Conservation (phyloP, 1,140 invertebrate species). For the Drosophila ercepeae region DNA sequence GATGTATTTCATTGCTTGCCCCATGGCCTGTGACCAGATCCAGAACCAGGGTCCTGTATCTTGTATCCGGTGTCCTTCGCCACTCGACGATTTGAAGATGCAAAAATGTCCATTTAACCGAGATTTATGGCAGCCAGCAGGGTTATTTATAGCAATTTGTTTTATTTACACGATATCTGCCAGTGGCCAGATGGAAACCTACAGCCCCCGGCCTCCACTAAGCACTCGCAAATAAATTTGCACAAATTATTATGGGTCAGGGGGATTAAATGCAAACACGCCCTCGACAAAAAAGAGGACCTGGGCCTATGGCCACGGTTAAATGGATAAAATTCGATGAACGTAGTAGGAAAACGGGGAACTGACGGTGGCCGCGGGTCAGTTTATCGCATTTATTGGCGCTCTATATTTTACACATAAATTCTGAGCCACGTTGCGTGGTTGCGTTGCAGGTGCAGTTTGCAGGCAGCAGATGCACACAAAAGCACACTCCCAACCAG, state of each 20-base stretch:
- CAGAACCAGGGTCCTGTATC: slow-evolving; percentile 4
- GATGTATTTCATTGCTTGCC: slow-evolving; percentile 24
- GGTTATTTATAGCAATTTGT: slow-evolving; percentile 83
- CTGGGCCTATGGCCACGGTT: slow-evolving; percentile 42
- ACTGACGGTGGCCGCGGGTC: slow-evolving; percentile 36
- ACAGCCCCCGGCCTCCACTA: slow-evolving; percentile 27
- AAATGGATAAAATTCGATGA: slow-evolving; percentile 49
- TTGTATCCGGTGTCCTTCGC: slow-evolving; percentile 15
- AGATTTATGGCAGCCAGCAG: slow-evolving; percentile 76
- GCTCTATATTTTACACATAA: slow-evolving; percentile 73
- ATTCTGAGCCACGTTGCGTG: slow-evolving; percentile 48
- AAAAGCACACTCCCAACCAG: slow-evolving; percentile 21
- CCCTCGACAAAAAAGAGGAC: slow-evolving; percentile 9
- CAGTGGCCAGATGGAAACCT: slow-evolving; percentile 59
- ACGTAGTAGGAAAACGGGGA: neutral
- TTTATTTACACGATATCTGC: slow-evolving; percentile 80
- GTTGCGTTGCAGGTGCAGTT: slow-evolving; percentile 54
- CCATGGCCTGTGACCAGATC: slow-evolving; percentile 1
- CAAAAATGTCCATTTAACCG: slow-evolving; percentile 82
- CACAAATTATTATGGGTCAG: slow-evolving; percentile 78
- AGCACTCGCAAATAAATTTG: slow-evolving; percentile 78
- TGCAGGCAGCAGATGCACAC: slow-evolving; percentile 10
- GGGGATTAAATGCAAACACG: slow-evolving; percentile 68
- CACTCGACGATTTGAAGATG: slow-evolving; percentile 76
- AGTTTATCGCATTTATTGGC: slow-evolving; percentile 77